A percentile compares a stretch with the other conserved stretches of the same genome.
Evolutionary conservation across 92 coral and sea anemone species (phyloP).

Genomic region (Zoanthus sociatus): DNA sequence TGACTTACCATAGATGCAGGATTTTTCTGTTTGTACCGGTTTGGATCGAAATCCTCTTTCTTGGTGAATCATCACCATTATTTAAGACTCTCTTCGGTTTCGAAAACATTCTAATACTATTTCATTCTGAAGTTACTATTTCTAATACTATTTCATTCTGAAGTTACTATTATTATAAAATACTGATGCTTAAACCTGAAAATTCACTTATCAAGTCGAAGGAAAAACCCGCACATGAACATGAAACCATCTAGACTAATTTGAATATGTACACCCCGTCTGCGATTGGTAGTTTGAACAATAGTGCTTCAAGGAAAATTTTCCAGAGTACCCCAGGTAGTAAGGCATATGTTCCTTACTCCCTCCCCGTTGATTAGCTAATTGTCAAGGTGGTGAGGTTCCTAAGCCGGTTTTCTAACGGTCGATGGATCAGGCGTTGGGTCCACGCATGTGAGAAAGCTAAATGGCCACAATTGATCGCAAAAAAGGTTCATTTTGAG

Average conservation of each 20-base stretch:
- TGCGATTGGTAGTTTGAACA: slow-evolving; percentile 10
- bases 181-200: background rate
- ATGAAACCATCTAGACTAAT: background rate
- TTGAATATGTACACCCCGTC: background rate
- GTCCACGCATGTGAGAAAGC: no score
- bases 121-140: background rate
- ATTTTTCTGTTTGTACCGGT: background rate
- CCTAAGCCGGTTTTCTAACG: background rate
- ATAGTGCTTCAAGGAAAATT: background rate
- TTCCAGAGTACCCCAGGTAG: slow-evolving; percentile 11
- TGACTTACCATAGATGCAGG: background rate
- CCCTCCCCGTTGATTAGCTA: background rate
- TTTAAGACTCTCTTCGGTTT: background rate
- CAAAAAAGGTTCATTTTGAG: no score
- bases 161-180: background rate
- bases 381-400: background rate
- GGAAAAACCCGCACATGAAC: background rate
- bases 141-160: background rate
- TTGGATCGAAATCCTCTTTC: background rate
- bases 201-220: background rate
- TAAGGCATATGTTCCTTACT: background rate
- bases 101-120: background rate
- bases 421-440: background rate
- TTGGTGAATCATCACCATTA: background rate
- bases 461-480: no score